Conservation (phyloP, 2,113 vertebrate species). For the Otus sunia region DNA sequence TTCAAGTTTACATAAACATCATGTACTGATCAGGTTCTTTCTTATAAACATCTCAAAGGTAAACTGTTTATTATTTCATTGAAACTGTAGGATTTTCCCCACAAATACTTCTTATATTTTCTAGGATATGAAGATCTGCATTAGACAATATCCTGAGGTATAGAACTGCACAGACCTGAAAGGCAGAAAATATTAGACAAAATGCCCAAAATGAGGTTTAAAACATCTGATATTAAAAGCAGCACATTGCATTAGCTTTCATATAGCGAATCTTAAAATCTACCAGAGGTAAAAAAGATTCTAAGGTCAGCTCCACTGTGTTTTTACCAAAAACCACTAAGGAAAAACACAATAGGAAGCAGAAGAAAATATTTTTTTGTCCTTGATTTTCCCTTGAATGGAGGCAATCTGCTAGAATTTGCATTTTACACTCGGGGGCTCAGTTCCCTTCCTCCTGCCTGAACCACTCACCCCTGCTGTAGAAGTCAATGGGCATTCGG, state of each 20-base stretch:
- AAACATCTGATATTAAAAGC: background rate
- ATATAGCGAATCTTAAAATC: background rate
- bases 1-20: background rate
- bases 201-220: background rate
- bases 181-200: background rate
- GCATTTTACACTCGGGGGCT: background rate
- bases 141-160: background rate
- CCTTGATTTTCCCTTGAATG: slow-evolving; percentile 34
- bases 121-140: background rate
- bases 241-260: background rate
- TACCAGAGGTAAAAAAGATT: background rate
- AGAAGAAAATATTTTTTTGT: background rate
- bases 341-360: background rate
- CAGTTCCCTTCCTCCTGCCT: background rate
- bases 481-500: background rate
- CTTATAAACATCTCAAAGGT: background rate
- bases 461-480: slow-evolving; percentile 34
- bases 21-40: background rate
- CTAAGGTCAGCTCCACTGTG: background rate
- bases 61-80: background rate
- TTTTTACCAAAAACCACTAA: background rate
- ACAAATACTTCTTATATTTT: background rate
- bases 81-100: background rate
- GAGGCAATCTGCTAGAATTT: background rate
- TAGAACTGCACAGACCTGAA: background rate